These are phyloP conservation scores for Cyclophora punctaria DNA, from an alignment of 2,888 invertebrate genomes.

Conservation along the genomic window DNA sequence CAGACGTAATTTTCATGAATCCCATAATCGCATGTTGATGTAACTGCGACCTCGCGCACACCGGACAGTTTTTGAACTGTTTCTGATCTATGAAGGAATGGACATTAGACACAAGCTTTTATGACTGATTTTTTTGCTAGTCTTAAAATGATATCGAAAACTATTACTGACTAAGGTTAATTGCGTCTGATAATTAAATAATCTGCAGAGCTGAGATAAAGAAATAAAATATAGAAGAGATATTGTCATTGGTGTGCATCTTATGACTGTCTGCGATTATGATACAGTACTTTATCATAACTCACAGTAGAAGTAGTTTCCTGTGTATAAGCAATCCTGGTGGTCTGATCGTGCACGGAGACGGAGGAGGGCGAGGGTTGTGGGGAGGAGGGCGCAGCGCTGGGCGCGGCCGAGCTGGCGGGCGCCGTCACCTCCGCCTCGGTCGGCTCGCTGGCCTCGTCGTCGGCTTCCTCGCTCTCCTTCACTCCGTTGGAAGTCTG, in stretches of 20 bases:
- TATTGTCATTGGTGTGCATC: too few relatives aligned
- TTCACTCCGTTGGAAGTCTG: constrained; percentile 66
- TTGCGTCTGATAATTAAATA: too few relatives aligned
- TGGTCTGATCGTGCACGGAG: constrained; percentile 47
- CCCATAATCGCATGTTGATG: not conserved
- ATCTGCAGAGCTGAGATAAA: too few relatives aligned
- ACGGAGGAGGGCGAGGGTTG: constrained; percentile 37
- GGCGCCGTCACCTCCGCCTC: constrained; percentile 43
- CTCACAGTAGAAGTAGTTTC: constrained; percentile 61
- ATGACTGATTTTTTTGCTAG: too few relatives aligned
- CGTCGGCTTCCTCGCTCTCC: constrained; percentile 58
- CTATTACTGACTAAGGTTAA: too few relatives aligned
- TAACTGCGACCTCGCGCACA: too few relatives aligned
- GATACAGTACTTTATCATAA: constrained; percentile 3
- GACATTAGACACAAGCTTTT: too few relatives aligned
- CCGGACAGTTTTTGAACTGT: too few relatives aligned
- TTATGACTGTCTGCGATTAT: too few relatives aligned
- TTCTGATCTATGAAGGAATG: too few relatives aligned
- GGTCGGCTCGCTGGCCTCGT: constrained; percentile 54
- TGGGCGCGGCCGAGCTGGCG: constrained; percentile 37
- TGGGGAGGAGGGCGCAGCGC: constrained; percentile 37
- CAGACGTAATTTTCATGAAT: not conserved
- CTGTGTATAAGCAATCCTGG: constrained; percentile 46
- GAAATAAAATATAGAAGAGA: too few relatives aligned
- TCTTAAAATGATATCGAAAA: too few relatives aligned